Base-by-base conservation (phyloP, 92 coral and sea anemone genomes). In the Nematostella vectensis region DNA sequence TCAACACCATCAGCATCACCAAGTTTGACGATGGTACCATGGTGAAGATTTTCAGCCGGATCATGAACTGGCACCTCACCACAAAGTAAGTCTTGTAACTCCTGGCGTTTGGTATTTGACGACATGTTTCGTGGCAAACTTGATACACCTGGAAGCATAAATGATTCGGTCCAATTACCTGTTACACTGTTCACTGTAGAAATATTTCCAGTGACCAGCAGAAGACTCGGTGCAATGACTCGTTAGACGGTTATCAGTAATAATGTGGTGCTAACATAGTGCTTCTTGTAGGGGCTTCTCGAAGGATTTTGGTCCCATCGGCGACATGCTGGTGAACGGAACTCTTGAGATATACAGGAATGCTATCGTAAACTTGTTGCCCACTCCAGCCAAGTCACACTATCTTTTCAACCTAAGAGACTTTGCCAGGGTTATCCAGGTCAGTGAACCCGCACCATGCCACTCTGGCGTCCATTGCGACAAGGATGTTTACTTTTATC, bases 311-410 rank as follows among this genome's bases (percentile, higher is more conserved):
- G 11, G 68, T 33, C 69, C 88, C 38, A 79, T 76, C 13, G 98
- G 96, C 33, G 98, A 91, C 20, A 37, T 74, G 74, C 57, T 91
- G 53, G 82, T 91, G 0, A 76, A 49, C 68, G 82, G 82, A 24
- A 91, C 96, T 1, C 69, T 89, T 3, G 80, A 82, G 44, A 83
- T 89, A 19, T 89, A 89, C 87, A 81, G 83, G 52, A 62, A 79
- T 57, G 95, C 97, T 21, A 89, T 89, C 89, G 71, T 70, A 6
- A 89, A 77, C 49, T 68, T 91, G 28, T 72, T 91, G 38, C 98
- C 98, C 19, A 85, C 98, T 8, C 98, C 96, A 13, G 97, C 97
- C 59, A 89, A 89, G 68, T 89, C 97, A 10, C 97, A 89, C 48
- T 89, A 89, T 58, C 78, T 89, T 77, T 89, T 89, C 39, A 89